A percentile compares a stretch with the other conserved stretches of the same genome.
phyloP scores from a whole-genome alignment of 1,140 invertebrate genomes.

The Helicoverpa zea region DNA sequence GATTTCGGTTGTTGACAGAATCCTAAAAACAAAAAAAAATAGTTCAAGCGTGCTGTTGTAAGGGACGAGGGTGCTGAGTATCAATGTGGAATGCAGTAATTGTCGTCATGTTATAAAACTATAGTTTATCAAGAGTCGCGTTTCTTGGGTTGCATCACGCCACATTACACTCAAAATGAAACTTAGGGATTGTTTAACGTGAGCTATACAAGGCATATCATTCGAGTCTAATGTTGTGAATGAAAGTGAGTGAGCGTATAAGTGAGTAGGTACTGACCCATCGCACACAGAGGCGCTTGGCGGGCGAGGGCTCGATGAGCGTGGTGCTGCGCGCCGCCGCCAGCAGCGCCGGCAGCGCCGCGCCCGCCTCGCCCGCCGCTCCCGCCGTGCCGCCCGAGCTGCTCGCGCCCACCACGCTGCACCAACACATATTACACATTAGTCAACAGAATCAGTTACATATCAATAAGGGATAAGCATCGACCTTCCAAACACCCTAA shows the following conservation, averaged over 20 bases:
- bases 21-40: constrained; percentile 55
- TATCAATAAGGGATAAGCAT: neutral
- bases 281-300: constrained; percentile 37
- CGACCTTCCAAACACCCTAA: neutral
- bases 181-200: no score
- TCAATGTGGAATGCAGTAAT: no score
- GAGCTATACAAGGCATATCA: no score
- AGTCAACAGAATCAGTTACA: neutral
- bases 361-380: neutral
- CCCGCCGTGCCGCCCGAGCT: no score
- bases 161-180: neutral
- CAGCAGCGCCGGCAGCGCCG: constrained; percentile 50
- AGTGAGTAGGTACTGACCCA: constrained; percentile 36
- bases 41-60: no score
- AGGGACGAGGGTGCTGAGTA: no score
- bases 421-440: neutral
- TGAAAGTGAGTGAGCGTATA: neutral
- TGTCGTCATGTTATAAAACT: no score
- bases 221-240: no score
- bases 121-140: no score
- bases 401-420: neutral
- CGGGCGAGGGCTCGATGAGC: constrained; percentile 25
- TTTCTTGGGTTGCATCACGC: neutral
- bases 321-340: constrained; percentile 36
- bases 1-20: constrained; percentile 63